Conservation (phyloP, 2,888 invertebrate species). For the Neuroscelio doddi region DNA sequence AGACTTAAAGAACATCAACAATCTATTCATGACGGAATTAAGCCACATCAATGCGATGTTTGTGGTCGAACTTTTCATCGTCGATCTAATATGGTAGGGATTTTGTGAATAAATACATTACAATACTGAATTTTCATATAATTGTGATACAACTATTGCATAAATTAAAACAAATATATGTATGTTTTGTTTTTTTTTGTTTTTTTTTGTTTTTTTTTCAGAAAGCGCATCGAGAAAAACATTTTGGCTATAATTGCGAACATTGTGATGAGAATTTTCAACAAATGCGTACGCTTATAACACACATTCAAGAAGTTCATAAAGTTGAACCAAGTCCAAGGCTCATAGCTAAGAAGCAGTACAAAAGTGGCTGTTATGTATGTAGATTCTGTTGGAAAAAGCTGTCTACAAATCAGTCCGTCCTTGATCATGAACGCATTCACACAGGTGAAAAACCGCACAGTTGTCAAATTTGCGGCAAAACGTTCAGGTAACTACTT, state of each 20-base stretch:
- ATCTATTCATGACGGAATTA: constrained; percentile 54
- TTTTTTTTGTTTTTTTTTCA: constrained; percentile 21
- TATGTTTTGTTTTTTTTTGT: neutral
- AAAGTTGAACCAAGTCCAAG: constrained; percentile 42
- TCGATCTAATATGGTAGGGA: constrained; percentile 54
- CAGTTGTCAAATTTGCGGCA: constrained; percentile 50
- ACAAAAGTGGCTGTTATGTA: constrained; percentile 45
- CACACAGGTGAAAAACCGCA: constrained; percentile 55
- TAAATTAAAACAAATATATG: too few relatives aligned
- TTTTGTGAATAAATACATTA: too few relatives aligned
- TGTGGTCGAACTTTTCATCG: constrained; percentile 55
- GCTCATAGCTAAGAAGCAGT: constrained; percentile 33
- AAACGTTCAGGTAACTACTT: constrained; percentile 48
- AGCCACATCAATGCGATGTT: constrained; percentile 56
- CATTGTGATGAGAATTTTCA: constrained; percentile 47
- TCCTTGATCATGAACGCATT: constrained; percentile 53
- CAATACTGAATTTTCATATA: too few relatives aligned
- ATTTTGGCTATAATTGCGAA: constrained; percentile 51
- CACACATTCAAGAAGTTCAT: constrained; percentile 46
- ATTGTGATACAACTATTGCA: too few relatives aligned
- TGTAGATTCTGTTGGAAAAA: constrained; percentile 54
- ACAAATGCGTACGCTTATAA: constrained; percentile 36
- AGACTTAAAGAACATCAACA: constrained; percentile 53
- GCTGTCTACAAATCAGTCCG: constrained; percentile 49
- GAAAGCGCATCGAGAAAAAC: constrained; percentile 50